These are phyloP conservation scores for Macrotus californicus DNA, from an alignment of 2,113 vertebrate species.

Conservation along the genomic window DNA sequence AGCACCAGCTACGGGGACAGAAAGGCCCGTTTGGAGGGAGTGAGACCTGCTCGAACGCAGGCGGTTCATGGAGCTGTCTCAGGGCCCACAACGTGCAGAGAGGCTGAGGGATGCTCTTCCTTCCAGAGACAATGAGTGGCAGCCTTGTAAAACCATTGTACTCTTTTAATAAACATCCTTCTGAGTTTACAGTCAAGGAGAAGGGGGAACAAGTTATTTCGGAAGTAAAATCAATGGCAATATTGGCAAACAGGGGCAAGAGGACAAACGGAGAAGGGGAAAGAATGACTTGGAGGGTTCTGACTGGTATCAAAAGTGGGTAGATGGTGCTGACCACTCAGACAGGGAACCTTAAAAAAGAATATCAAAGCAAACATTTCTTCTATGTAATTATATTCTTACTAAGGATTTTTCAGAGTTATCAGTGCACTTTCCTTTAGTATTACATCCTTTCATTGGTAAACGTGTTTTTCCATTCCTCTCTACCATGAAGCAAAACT, in stretches of 20 bases:
- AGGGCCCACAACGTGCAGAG: not conserved
- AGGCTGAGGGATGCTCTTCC: not conserved
- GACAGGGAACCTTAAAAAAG: not conserved
- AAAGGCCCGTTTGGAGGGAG: not conserved
- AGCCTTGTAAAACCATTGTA: not conserved
- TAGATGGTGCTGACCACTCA: not conserved
- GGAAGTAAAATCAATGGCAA: not conserved
- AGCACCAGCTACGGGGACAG: not conserved
- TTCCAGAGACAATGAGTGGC: not conserved
- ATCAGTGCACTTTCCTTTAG: not conserved
- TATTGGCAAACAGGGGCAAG: not conserved
- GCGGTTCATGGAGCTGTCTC: not conserved
- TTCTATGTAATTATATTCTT: not conserved
- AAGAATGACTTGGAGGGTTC: not conserved
- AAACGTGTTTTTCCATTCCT: not conserved
- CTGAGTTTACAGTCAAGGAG: not conserved
- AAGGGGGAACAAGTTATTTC: not conserved
- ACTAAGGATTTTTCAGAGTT: not conserved
- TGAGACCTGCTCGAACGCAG: not conserved
- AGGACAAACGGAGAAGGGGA: not conserved
- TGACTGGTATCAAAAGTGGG: not conserved
- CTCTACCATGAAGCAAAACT: not conserved
- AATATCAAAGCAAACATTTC: not conserved
- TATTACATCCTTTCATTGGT: not conserved
- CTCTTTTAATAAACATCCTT: not conserved